A percentile compares a stretch with the other conserved stretches of the same genome.
phyloP scores from a whole-genome alignment of 2,888 invertebrate species.

The Chironomus riparius region DNA sequence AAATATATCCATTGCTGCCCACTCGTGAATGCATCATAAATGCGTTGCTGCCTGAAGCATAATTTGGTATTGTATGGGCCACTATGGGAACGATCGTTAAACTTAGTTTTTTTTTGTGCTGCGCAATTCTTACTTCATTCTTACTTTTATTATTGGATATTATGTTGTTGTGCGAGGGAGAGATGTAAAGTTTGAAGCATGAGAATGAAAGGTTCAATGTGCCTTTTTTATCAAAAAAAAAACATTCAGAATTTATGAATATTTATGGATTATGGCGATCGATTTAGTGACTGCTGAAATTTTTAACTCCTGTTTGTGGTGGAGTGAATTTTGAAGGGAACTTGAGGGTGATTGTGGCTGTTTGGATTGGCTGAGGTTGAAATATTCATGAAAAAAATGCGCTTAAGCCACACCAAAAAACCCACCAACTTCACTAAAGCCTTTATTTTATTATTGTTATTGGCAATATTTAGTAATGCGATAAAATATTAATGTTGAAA shows the following conservation, averaged over 20 bases:
- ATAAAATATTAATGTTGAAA: constrained; percentile 8
- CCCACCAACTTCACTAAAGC: background rate
- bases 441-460: background rate
- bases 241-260: background rate
- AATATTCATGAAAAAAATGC: too few species aligned
- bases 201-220: constrained; percentile 20
- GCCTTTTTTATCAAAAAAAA: too few species aligned
- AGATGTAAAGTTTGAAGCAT: background rate
- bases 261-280: constrained; percentile 1
- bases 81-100: background rate
- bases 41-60: background rate
- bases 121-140: too few species aligned
- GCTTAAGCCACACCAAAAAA: background rate
- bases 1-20: background rate
- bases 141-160: too few species aligned
- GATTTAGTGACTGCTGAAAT: too few species aligned
- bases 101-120: background rate
- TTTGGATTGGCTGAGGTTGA: too few species aligned
- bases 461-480: background rate
- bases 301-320: too few species aligned
- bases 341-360: too few species aligned
- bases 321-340: too few species aligned
- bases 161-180: too few species aligned
- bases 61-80: background rate
- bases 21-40: background rate